Conservation (phyloP, 2,113 vertebrate genomes). For the Micromys minutus region DNA sequence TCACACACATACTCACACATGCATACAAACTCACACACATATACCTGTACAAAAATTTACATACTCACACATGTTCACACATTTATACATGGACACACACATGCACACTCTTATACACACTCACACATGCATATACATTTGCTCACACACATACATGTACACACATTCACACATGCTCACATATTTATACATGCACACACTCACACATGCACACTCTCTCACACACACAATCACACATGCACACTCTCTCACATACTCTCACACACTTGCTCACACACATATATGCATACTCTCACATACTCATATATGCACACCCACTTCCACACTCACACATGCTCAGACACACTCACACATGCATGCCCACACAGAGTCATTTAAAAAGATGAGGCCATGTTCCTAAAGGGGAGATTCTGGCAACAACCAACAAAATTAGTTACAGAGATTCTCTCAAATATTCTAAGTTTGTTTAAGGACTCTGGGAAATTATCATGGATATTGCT, state of each 20-base stretch:
- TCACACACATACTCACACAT: neutral
- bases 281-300: neutral
- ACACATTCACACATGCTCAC: neutral
- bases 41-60: neutral
- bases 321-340: neutral
- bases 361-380: neutral
- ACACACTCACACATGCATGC: neutral
- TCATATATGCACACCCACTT: neutral
- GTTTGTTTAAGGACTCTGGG: slow-evolving; percentile 31
- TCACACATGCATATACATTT: neutral
- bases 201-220: neutral
- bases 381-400: neutral
- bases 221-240: neutral
- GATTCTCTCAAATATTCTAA: slow-evolving; percentile 30
- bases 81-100: neutral
- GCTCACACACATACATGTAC: neutral
- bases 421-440: slow-evolving; percentile 40
- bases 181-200: neutral
- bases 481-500: slow-evolving; percentile 45
- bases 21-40: neutral
- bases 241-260: neutral
- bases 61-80: neutral
- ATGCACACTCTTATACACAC: no score
- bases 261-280: neutral
- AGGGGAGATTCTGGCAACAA: neutral